These are phyloP conservation scores for Scylla paramamosain DNA, from an alignment of 1,140 invertebrate species.

Conservation along the genomic window DNA sequence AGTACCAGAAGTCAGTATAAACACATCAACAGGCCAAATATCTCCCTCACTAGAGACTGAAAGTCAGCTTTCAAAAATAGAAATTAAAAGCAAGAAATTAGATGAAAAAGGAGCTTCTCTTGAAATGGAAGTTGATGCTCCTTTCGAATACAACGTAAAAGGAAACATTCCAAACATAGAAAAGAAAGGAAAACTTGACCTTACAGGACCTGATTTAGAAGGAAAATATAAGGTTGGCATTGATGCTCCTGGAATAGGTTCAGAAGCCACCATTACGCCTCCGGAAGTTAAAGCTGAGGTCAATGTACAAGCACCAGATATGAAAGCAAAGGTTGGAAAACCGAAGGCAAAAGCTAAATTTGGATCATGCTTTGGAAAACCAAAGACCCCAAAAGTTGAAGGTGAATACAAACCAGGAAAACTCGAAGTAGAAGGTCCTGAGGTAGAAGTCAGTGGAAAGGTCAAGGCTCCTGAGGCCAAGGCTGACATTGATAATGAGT, in stretches of 20 bases:
- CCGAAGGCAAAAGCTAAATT: conserved; percentile 53
- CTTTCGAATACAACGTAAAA: not conserved
- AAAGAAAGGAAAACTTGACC: too few relatives aligned
- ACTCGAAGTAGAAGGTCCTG: conserved; percentile 27
- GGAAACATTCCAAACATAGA: not conserved
- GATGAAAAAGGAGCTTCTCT: not conserved
- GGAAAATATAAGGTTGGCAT: conserved; percentile 55
- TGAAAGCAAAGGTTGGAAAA: conserved; percentile 14
- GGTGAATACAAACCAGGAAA: conserved; percentile 58
- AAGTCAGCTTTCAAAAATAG: not conserved
- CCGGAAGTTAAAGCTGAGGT: conserved; percentile 14
- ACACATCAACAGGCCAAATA: too few relatives aligned
- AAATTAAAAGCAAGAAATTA: too few relatives aligned
- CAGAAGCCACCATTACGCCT: not conserved
- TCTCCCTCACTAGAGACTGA: too few relatives aligned
- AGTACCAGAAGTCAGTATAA: too few relatives aligned
- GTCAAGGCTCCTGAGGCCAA: not conserved
- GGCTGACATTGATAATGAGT: conserved; percentile 39
- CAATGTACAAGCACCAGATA: conserved; percentile 5
- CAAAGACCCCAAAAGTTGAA: conserved; percentile 62
- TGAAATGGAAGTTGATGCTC: not conserved
- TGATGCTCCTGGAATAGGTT: conserved; percentile 9
- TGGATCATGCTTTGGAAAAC: conserved; percentile 71
- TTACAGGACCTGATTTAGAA: not conserved
- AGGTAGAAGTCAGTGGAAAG: not conserved